A percentile compares a stretch with the other conserved stretches of the same genome.
Evolutionary conservation across 2,888 invertebrate genomes (phyloP).

Genomic region (Tachystola acroxantha): DNA sequence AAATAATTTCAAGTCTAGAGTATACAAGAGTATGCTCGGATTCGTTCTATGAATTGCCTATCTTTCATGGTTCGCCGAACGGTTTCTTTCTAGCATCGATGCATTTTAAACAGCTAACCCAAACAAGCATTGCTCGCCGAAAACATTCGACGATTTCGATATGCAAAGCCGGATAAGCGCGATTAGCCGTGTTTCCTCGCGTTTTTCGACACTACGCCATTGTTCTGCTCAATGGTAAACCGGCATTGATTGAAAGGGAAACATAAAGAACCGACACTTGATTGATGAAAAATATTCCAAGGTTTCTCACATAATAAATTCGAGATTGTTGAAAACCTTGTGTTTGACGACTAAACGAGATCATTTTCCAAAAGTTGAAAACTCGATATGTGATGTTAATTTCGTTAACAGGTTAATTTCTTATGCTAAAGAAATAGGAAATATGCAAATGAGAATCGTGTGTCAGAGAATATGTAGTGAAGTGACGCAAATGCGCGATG

Average conservation of each 20-base stretch:
- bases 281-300: slow-evolving; percentile 9
- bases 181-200: slow-evolving; percentile 37
- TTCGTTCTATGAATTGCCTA: no score
- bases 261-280: slow-evolving; percentile 7
- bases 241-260: slow-evolving; percentile 10
- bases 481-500: no score
- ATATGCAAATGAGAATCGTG: no score
- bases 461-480: no score
- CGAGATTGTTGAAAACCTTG: slow-evolving; percentile 7
- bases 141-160: slow-evolving; percentile 24
- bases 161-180: slow-evolving; percentile 40
- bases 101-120: no score
- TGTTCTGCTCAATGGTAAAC: slow-evolving; percentile 27
- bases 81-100: no score
- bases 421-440: no score
- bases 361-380: neutral
- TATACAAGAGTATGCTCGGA: no score
- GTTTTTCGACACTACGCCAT: slow-evolving; percentile 27
- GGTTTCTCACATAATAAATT: slow-evolving; percentile 2
- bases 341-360: neutral
- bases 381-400: neutral
- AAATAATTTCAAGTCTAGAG: no score
- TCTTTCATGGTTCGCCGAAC: no score
- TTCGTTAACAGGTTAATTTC: no score
- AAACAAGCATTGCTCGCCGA: no score